phyloP scores from a whole-genome alignment of 2,797 vertebrate species.

The Periophthalmus magnuspinnatus region DNA sequence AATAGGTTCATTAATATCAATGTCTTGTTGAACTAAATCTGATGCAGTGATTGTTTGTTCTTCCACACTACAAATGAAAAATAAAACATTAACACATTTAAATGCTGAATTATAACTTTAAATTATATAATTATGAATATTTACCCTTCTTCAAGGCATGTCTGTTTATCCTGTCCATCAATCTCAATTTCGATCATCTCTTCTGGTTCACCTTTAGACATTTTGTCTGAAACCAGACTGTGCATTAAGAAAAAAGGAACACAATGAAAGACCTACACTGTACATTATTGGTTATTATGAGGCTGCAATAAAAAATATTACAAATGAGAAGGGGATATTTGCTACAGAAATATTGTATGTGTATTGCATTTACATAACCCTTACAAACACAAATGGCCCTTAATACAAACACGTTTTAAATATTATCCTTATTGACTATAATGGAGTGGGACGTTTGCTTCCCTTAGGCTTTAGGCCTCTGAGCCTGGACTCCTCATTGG shows the following conservation, averaged over 20 bases:
- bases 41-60: conserved; percentile 93
- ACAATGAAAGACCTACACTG: not conserved
- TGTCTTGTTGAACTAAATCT: conserved; percentile 96
- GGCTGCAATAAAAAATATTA: no score
- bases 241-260: not conserved
- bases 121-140: conserved; percentile 13
- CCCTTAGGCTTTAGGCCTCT: conserved; percentile 43
- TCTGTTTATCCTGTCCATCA: conserved; percentile 89
- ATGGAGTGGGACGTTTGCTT: not conserved
- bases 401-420: no score
- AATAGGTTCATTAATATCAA: conserved; percentile 97
- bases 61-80: conserved; percentile 80
- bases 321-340: no score
- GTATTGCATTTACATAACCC: no score
- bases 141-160: conserved; percentile 82
- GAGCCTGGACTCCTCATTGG: conserved; percentile 68
- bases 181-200: conserved; percentile 99
- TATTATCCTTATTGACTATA: no score
- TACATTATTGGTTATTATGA: not conserved
- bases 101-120: not conserved
- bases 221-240: conserved; percentile 59
- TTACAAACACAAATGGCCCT: no score
- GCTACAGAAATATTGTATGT: no score
- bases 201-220: conserved; percentile 96
- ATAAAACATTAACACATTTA: not conserved